Percentiles rank a stretch among this genome's conserved stretches.
phyloP scores from a whole-genome alignment of 1,140 invertebrate genomes.

The Eriosoma lanigerum region DNA sequence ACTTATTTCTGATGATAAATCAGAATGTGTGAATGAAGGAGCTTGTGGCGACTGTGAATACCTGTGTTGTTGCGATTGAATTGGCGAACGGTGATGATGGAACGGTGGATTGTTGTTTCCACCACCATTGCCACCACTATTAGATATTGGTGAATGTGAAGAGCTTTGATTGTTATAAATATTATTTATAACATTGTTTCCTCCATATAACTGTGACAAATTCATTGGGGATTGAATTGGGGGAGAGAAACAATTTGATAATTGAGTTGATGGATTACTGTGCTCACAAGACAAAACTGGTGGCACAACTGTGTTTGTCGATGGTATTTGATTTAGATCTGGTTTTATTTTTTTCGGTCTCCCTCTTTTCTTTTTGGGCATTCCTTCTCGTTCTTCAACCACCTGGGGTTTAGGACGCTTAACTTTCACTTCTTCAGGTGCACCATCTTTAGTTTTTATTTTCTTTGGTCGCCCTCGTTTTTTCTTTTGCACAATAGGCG shows the following conservation, averaged over 20 bases:
- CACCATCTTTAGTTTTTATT: slow-evolving; percentile 71
- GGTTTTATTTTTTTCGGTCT: slow-evolving; percentile 80
- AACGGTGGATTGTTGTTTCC: slow-evolving; percentile 56
- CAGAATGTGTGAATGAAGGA: slow-evolving; percentile 70
- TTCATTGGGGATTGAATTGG: slow-evolving; percentile 61
- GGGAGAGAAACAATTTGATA: slow-evolving; percentile 62
- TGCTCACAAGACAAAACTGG: slow-evolving; percentile 53
- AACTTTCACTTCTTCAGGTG: slow-evolving; percentile 61
- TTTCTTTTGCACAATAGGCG: slow-evolving; percentile 73
- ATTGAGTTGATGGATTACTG: slow-evolving; percentile 57
- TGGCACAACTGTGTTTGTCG: slow-evolving; percentile 48
- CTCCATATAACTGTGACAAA: slow-evolving; percentile 59
- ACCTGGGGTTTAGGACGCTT: slow-evolving; percentile 52
- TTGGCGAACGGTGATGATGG: slow-evolving; percentile 51
- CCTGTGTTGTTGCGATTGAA: slow-evolving; percentile 55
- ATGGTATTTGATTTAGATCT: slow-evolving; percentile 57
- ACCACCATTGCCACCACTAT: not conserved
- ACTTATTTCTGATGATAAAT: slow-evolving; percentile 74
- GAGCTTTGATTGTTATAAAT: slow-evolving; percentile 55
- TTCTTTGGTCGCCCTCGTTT: slow-evolving; percentile 86
- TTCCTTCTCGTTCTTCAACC: slow-evolving; percentile 54
- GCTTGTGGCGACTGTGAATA: slow-evolving; percentile 62
- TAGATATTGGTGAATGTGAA: slow-evolving; percentile 56
- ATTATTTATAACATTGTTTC: slow-evolving; percentile 60
- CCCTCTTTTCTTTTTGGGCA: slow-evolving; percentile 79